A percentile compares a stretch with the other conserved stretches of the same genome.
Evolutionary conservation across 2,797 vertebrate genomes (phyloP).

Genomic region (Amblyopsis hoosieri): DNA sequence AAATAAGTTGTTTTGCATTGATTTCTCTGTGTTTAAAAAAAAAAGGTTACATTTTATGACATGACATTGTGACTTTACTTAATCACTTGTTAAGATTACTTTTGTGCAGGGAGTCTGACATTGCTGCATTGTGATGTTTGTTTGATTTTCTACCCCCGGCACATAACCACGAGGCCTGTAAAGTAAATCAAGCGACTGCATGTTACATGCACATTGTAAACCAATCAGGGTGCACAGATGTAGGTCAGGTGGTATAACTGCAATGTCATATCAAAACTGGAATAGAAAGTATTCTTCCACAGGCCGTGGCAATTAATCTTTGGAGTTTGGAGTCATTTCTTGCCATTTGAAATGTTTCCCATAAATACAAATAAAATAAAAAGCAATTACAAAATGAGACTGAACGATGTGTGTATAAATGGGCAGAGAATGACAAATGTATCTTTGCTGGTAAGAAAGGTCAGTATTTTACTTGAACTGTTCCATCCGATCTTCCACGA

Average conservation of each 20-base stretch:
- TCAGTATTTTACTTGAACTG: background rate
- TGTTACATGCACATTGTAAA: conserved; percentile 47
- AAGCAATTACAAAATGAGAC: too few relatives aligned
- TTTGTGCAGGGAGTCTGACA: too few relatives aligned
- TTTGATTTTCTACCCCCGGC: conserved; percentile 21
- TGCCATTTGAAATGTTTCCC: too few relatives aligned
- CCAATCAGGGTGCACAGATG: conserved; percentile 31
- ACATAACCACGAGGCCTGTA: conserved; percentile 43
- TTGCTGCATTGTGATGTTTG: conserved; percentile 15
- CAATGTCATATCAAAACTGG: conserved; percentile 13
- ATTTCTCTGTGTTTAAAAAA: too few relatives aligned
- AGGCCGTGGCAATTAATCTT: background rate
- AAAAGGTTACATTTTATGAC: too few relatives aligned
- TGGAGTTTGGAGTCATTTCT: background rate
- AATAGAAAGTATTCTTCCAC: background rate
- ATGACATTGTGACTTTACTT: background rate
- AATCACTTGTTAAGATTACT: background rate
- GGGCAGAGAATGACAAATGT: too few relatives aligned
- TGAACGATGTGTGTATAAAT: too few relatives aligned
- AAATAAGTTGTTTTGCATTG: conserved; percentile 27
- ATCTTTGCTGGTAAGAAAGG: too few relatives aligned
- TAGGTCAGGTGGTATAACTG: conserved; percentile 23
- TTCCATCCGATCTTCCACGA: conserved; percentile 28
- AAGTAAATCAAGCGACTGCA: conserved; percentile 50
- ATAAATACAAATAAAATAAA: too few relatives aligned